phyloP scores from a whole-genome alignment of 2,888 invertebrate genomes.

The Ecliptopera silaceata region DNA sequence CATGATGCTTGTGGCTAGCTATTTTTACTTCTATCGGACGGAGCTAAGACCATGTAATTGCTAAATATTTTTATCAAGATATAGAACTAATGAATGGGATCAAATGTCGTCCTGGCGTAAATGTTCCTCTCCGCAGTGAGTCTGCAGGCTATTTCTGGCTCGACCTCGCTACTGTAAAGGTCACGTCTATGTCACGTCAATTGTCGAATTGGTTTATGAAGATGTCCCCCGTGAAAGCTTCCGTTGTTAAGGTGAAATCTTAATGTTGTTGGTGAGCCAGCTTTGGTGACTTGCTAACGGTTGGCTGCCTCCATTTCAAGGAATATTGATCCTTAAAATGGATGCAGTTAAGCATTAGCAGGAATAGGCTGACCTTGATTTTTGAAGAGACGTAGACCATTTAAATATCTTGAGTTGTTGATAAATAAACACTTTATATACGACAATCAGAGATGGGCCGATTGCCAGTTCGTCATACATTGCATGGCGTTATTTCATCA shows the following conservation, averaged over 20 bases:
- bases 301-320: no score
- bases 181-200: conserved; percentile 44
- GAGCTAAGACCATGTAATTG: not conserved
- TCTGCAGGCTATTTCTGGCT: conserved; percentile 42
- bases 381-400: not conserved
- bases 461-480: conserved; percentile 21
- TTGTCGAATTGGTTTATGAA: conserved; percentile 39
- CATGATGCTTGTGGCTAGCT: no score
- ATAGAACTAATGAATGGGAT: not conserved
- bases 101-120: conserved; percentile 27
- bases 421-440: conserved; percentile 19
- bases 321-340: no score
- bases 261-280: no score
- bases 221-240: not conserved
- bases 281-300: no score
- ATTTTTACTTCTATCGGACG: not conserved
- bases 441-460: conserved; percentile 21
- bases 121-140: conserved; percentile 38
- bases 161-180: conserved; percentile 48
- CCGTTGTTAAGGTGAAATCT: no score
- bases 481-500: conserved; percentile 21
- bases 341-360: no score
- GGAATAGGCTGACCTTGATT: no score
- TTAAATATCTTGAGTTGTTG: not conserved
- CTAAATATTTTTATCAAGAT: not conserved